These are phyloP conservation scores for Sepiola atlantica DNA, from an alignment of 2,888 invertebrate species.

Conservation along the genomic window DNA sequence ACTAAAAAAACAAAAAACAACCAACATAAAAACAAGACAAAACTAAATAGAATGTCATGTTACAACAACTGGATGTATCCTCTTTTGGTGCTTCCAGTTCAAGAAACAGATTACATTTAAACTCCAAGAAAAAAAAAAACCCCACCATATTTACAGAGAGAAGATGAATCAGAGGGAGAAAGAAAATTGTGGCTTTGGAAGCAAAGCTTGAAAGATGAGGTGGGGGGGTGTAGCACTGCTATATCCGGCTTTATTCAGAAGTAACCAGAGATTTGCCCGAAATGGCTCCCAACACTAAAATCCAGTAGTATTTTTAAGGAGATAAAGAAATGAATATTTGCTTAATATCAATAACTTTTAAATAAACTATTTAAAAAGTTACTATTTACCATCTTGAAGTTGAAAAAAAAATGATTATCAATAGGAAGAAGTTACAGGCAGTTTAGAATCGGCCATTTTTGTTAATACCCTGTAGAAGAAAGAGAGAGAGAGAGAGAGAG, in stretches of 20 bases:
- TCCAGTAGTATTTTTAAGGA: background rate
- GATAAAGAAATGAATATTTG: background rate
- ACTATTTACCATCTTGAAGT: background rate
- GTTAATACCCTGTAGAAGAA: background rate
- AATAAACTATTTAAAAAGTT: background rate
- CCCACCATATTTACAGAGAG: background rate
- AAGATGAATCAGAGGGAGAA: background rate
- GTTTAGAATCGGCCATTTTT: background rate
- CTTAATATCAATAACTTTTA: background rate
- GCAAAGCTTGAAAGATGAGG: background rate
- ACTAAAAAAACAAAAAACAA: too few relatives aligned
- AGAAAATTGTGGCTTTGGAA: slow-evolving; percentile 14
- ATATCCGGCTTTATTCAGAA: background rate
- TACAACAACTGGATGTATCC: background rate
- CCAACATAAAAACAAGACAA: too few relatives aligned
- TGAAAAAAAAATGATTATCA: background rate
- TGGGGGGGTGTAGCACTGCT: background rate
- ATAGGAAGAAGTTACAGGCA: background rate
- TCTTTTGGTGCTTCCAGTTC: background rate
- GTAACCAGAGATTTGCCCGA: background rate
- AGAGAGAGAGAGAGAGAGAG: background rate
- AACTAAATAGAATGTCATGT: background rate
- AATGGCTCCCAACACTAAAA: background rate
- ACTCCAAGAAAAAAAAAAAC: background rate
- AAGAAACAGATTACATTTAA: slow-evolving; percentile 1